Evolutionary conservation across 2,113 vertebrate species (phyloP).

Genomic region (Tor tambroides): DNA sequence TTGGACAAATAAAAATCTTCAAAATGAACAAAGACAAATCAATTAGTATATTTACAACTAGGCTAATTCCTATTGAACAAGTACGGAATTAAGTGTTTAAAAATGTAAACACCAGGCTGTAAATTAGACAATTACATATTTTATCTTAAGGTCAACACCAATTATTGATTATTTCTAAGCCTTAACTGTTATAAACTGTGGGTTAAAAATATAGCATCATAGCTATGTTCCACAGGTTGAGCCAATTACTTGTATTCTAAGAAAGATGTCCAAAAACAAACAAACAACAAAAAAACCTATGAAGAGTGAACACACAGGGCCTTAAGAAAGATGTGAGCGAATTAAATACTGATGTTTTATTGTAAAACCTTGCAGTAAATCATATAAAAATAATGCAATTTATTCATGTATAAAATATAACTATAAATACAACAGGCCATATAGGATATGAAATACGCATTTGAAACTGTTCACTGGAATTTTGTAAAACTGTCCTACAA

Average conservation of each 20-base stretch:
- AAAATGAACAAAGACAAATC: neutral
- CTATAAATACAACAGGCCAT: conserved; percentile 28
- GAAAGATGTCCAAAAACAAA: neutral
- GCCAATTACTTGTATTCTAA: neutral
- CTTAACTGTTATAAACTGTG: neutral
- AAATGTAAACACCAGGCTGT: neutral
- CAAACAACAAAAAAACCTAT: conserved; percentile 11
- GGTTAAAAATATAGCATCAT: neutral
- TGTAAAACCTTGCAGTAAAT: conserved; percentile 60
- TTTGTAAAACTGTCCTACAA: neutral
- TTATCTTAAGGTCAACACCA: neutral
- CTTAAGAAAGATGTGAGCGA: conserved; percentile 50
- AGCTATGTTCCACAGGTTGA: neutral
- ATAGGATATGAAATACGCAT: neutral
- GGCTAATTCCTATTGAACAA: neutral
- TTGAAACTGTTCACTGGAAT: neutral
- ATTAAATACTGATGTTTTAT: conserved; percentile 62
- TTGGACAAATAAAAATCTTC: conserved; percentile 3
- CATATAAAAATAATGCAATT: conserved; percentile 52
- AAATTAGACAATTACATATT: neutral
- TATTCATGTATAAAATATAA: conserved; percentile 3
- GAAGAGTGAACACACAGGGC: conserved; percentile 63
- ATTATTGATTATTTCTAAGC: neutral
- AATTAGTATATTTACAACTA: neutral
- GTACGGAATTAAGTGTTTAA: neutral